Base-by-base conservation (phyloP, 1,140 invertebrate genomes). In the Diorhabda elongata region DNA sequence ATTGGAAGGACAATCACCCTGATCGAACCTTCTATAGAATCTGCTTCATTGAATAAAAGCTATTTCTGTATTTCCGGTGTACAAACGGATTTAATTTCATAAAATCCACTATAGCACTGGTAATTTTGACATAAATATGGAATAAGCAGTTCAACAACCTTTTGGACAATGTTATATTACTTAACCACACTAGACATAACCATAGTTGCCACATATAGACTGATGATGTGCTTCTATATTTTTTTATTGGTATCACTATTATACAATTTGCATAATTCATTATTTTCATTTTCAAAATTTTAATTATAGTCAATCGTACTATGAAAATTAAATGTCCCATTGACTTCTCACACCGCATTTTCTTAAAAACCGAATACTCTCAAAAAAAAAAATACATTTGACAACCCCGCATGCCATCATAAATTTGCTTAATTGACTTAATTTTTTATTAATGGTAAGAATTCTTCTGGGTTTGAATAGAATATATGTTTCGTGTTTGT, bases 131-230 rank as follows among this genome's bases (percentile, higher is more conserved):
- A 65, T 58, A 58, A 65, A 57, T 65, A 65, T 57, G 64, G 64
- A 65, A 57, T 65, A 47, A 65, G 64, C 64, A 65, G 64, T 65
- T 65, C 64, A 65, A 58, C 47, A 65, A 65, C 64, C 64, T 65
- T 26, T 42, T 9, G 56, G 42, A 65, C 56, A 65, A 65, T 65
- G 56, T 56, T 47, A 65, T 58, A 57, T 61, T 42, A 41, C 42
- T 61, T 42, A 8, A 41, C 26, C 42, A 65, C 56, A 42, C 7
- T 56, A 65, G 47, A 65, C 56, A 47, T 47, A 5, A 52, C 47
- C 47, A 52, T n/a, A 26, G 47, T 52, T 52, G 47, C 47, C 47
- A 52, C 2, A 2, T 52, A 6, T 2, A 7, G 6, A 52, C n/a
- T n/a, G 47, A 8, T 52, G 2, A 52, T n/a, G n/a, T 52, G 47